Base-by-base conservation (phyloP, 2,797 vertebrate genomes). In the Mus minutoides region DNA sequence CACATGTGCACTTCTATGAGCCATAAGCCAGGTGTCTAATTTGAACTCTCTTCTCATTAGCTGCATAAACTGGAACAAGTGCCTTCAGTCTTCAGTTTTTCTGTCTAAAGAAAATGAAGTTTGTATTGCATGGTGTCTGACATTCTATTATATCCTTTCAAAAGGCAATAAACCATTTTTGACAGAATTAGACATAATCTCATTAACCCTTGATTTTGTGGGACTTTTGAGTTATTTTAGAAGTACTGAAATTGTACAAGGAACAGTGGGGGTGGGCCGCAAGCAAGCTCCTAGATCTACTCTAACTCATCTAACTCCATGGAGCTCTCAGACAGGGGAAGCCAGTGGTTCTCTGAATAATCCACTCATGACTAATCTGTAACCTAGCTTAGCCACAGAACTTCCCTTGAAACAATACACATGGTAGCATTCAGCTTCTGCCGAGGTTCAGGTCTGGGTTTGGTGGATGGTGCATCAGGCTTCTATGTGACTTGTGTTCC, bases 241-340 rank as follows among this genome's bases (percentile, higher is more conserved):
- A 46, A 76, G 76, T 93, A 22, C 7, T 13, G 13, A 62, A 40
- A 62, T 60, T 90, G 5, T 19, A 43, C 64, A 34, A 60, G 12
- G 21, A 43, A 37, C 26, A 19, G 1, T 1, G 26, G 16, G 49
- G 67, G 46, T 13, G 0, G 1, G 16, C 46, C 17, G 19, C n/a
- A 75, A 24, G 34, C 52, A 54, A 56, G 26, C 12, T 21, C 14
- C 60, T 17, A 29, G 11, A 60, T 13, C n/a, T 40, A 43, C 37
- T 1, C 40, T 21, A 16, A 73, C 43, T 13, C 54, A 7, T 58
- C 83, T 54, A 34, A 58, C 62, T 54, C 58, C n/a, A 34, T 0
- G 13, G 64, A 82, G 17, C 11, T 46, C 52, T 56, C 40, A 21
- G 54, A 75, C 6, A 49, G 34, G 11, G 31, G 21, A 29, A 21